Percentiles rank a stretch among this genome's conserved stretches.
phyloP scores from a whole-genome alignment of 2,888 invertebrate genomes.

The Cloeon dipterum region DNA sequence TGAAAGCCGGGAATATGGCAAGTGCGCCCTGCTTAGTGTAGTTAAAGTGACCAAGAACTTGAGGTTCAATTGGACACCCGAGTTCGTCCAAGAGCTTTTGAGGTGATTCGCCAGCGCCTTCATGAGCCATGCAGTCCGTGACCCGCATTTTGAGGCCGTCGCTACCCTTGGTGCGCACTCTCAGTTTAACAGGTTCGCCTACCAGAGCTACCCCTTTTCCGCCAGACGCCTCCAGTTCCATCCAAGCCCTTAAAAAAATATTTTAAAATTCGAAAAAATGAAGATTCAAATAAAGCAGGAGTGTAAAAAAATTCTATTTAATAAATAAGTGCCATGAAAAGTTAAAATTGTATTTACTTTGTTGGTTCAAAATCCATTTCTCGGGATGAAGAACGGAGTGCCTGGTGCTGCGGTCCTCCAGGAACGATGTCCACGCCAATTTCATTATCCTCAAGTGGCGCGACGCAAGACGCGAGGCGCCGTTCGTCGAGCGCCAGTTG shows the following conservation, averaged over 20 bases:
- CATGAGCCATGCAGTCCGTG: conserved; percentile 54
- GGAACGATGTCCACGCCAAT: too few species aligned
- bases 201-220: conserved; percentile 32
- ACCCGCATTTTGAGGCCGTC: conserved; percentile 49
- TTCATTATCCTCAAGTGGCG: background rate
- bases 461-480: conserved; percentile 12
- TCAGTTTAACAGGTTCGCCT: conserved; percentile 32
- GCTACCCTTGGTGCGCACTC: conserved; percentile 16
- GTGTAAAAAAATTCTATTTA: too few species aligned
- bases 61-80: conserved; percentile 51
- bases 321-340: too few species aligned
- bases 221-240: conserved; percentile 28
- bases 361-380: too few species aligned
- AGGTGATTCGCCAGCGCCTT: conserved; percentile 50
- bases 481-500: conserved; percentile 51
- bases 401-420: too few species aligned
- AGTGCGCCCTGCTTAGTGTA: conserved; percentile 16
- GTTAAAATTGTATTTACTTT: too few species aligned
- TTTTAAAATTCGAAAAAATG: too few species aligned
- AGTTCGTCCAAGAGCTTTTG: conserved; percentile 47
- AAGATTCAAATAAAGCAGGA: too few species aligned
- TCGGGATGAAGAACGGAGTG: too few species aligned
- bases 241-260: conserved; percentile 36
- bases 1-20: conserved; percentile 55
- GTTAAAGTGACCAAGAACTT: conserved; percentile 23